Conservation (phyloP, 2,113 vertebrate genomes). For the Amblyopsis rosae region DNA sequence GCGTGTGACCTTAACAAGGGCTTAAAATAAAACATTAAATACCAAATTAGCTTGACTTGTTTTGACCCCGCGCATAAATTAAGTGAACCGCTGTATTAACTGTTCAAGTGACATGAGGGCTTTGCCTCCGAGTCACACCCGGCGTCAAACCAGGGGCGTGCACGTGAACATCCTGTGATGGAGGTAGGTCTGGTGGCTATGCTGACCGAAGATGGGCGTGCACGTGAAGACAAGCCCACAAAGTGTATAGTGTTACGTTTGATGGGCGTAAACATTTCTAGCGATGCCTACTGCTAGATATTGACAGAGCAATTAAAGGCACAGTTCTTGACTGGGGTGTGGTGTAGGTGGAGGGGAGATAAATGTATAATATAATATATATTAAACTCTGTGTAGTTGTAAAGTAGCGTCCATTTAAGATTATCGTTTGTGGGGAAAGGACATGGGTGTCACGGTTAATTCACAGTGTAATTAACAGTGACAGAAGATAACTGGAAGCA, state of each 20-base stretch:
- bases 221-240: slow-evolving; percentile 11
- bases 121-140: slow-evolving; percentile 62
- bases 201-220: slow-evolving; percentile 35
- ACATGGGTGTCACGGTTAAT: background rate
- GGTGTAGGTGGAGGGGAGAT: too few species aligned
- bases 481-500: background rate
- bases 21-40: slow-evolving; percentile 53
- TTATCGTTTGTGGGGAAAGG: background rate
- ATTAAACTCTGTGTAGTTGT: too few species aligned
- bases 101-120: slow-evolving; percentile 34
- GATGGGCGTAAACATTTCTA: too few species aligned
- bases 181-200: slow-evolving; percentile 48
- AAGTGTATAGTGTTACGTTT: background rate
- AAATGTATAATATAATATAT: too few species aligned
- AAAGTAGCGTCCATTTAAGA: too few species aligned
- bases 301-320: too few species aligned
- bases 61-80: slow-evolving; percentile 63
- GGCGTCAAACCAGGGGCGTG: slow-evolving; percentile 39
- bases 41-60: slow-evolving; percentile 51
- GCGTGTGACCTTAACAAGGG: slow-evolving; percentile 59
- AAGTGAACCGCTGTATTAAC: slow-evolving; percentile 61
- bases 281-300: too few species aligned
- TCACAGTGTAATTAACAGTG: background rate
- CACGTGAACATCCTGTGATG: slow-evolving; percentile 9
- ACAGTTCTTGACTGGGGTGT: too few species aligned